phyloP scores from a whole-genome alignment of 2,888 invertebrate genomes.

The Pyrgus malvae region DNA sequence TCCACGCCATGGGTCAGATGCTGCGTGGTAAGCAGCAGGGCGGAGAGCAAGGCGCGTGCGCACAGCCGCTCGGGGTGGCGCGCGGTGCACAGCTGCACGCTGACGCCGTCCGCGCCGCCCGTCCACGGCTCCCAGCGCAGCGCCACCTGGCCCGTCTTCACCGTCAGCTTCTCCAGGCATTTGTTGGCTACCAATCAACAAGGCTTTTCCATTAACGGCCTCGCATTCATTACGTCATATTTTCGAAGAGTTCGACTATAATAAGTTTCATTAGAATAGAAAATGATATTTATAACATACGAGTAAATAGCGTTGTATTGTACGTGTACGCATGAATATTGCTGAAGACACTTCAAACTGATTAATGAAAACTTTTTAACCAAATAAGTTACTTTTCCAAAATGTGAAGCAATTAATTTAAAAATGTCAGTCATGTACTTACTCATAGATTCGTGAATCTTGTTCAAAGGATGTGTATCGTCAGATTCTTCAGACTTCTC shows the following conservation, averaged over 20 bases:
- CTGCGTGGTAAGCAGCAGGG: conserved; percentile 35
- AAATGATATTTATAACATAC: too few relatives aligned
- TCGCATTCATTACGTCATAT: too few relatives aligned
- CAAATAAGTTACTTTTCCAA: too few relatives aligned
- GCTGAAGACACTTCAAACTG: too few relatives aligned
- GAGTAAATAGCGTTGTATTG: too few relatives aligned
- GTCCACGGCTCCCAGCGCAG: conserved; percentile 25
- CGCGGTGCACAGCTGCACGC: conserved; percentile 43
- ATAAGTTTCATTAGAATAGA: too few relatives aligned
- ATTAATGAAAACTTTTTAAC: too few relatives aligned
- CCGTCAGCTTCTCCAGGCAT: conserved; percentile 49
- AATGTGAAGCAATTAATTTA: too few relatives aligned
- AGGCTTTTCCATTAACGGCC: too few relatives aligned
- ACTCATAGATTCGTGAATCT: not conserved
- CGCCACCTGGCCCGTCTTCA: conserved; percentile 54
- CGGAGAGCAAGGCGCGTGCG: conserved; percentile 44
- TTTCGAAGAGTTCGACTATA: too few relatives aligned
- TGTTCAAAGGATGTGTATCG: not conserved
- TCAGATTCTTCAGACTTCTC: not conserved
- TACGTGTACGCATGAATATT: too few relatives aligned
- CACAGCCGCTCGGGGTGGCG: conserved; percentile 49
- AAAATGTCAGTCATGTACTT: not conserved
- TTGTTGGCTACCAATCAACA: conserved; percentile 40
- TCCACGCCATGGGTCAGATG: conserved; percentile 41
- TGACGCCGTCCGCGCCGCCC: not conserved